Base-by-base conservation (phyloP, 2,797 vertebrate genomes). In the Paramormyrops hopkinsi region DNA sequence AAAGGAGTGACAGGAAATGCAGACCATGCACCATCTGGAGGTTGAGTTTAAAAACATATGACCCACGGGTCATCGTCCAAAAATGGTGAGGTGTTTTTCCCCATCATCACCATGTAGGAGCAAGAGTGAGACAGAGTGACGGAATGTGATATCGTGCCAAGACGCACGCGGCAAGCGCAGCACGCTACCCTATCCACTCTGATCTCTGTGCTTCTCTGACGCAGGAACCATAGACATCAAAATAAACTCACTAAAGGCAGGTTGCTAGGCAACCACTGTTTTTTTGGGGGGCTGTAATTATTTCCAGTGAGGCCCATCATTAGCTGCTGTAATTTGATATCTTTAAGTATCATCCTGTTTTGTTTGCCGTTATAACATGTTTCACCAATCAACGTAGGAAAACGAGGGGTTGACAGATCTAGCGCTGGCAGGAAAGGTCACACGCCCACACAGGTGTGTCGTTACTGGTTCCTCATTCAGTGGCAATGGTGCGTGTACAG, bases 211-310 rank as follows among this genome's bases (percentile, higher is more conserved):
- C 59, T 46, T 54, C 88, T 86, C 65, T 44, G 33, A 53, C 37
- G 48, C 89, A 82, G 46, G 73, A 88, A 22, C 51, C 73, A 54
- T 19, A 65, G 50, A 41, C 73, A 85, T 54, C 33, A 62, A 82
- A 50, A 86, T 86, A 33, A 51, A 25, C 19, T 56, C 19, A 44
- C 88, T 85, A 22, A 86, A 86, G 19, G 46, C 59, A 37, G 44
- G 89, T 89, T 69, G 89, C 89, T 89, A 86, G 59, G 89, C 83
- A 89, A 89, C 89, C 83, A 41, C 82, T 73, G 59, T 86, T 89
- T 86, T 89, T 89, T 88, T 73, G n/a, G 46, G 73, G 51, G 73
- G 29, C 5, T 86, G 8, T 86, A 89, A 89, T 89, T 89, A 89
- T 86, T 89, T 86, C 83, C 83, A 69, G 69, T 89, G 59, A 69